phyloP scores from a whole-genome alignment of 2,797 vertebrate genomes.

The Spondyliosoma cantharus region DNA sequence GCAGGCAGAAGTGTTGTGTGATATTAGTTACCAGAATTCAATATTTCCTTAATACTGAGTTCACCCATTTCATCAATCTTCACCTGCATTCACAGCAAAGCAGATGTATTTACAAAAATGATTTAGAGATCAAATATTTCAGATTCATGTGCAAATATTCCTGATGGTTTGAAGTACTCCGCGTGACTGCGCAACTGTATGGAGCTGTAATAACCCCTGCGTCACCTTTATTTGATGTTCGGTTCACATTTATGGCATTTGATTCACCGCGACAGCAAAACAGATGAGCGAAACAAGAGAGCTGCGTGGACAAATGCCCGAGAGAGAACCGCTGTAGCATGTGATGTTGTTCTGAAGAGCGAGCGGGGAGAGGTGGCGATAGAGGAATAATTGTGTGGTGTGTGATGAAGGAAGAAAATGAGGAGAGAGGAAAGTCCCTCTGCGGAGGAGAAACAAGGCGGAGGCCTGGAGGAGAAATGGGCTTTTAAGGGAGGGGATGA shows the following conservation, averaged over 20 bases:
- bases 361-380: background rate
- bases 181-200: background rate
- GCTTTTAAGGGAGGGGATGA: conserved; percentile 24
- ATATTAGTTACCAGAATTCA: conserved; percentile 20
- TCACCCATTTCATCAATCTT: background rate
- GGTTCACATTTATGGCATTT: conserved; percentile 13
- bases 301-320: conserved; percentile 9
- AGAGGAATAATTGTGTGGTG: conserved; percentile 32
- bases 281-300: background rate
- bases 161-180: background rate
- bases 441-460: conserved; percentile 17
- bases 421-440: conserved; percentile 20
- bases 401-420: conserved; percentile 43
- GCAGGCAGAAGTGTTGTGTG: conserved; percentile 15
- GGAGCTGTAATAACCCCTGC: too few relatives aligned
- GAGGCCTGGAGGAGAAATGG: conserved; percentile 19
- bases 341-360: conserved; percentile 34
- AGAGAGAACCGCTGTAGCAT: conserved; percentile 32
- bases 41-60: background rate
- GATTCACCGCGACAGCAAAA: conserved; percentile 24
- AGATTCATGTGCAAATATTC: background rate
- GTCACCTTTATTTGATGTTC: background rate
- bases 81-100: conserved; percentile 7
- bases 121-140: background rate
- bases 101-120: background rate